Evolutionary conservation across 2,797 vertebrate genomes (phyloP).

Genomic region (Spatula versicolor): DNA sequence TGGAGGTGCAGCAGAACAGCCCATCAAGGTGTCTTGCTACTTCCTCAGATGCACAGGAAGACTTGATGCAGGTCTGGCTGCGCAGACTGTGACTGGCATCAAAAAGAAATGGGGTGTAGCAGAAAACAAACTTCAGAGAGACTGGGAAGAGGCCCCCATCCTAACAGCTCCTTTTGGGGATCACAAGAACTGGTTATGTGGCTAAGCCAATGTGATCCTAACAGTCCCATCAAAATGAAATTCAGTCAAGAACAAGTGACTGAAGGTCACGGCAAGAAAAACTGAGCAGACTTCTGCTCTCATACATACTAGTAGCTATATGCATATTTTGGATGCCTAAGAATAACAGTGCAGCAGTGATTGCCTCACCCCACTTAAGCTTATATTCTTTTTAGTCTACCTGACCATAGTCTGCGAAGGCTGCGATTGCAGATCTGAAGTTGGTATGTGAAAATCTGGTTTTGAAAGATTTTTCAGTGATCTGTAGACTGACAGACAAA

Average conservation of each 20-base stretch:
- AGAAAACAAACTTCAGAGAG: background rate
- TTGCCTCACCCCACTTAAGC: background rate
- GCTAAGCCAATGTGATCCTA: background rate
- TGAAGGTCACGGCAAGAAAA: background rate
- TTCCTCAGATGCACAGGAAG: background rate
- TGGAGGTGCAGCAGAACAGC: background rate
- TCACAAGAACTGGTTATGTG: background rate
- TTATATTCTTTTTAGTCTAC: background rate
- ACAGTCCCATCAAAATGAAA: background rate
- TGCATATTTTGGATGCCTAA: fast-evolving
- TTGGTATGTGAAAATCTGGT: background rate
- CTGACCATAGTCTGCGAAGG: background rate
- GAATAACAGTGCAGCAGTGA: background rate
- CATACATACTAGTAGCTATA: background rate
- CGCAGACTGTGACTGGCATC: fast-evolving
- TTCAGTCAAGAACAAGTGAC: fast-evolving
- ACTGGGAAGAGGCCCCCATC: background rate
- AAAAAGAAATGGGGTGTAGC: background rate
- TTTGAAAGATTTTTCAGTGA: background rate
- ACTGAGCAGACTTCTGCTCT: background rate
- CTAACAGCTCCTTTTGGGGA: background rate
- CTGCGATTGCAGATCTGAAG: background rate
- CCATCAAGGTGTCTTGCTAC: fast-evolving
- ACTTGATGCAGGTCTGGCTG: background rate
- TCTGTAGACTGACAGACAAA: no score